These are phyloP conservation scores for Xestia xanthographa DNA, from an alignment of 2,888 invertebrate species.

Conservation along the genomic window DNA sequence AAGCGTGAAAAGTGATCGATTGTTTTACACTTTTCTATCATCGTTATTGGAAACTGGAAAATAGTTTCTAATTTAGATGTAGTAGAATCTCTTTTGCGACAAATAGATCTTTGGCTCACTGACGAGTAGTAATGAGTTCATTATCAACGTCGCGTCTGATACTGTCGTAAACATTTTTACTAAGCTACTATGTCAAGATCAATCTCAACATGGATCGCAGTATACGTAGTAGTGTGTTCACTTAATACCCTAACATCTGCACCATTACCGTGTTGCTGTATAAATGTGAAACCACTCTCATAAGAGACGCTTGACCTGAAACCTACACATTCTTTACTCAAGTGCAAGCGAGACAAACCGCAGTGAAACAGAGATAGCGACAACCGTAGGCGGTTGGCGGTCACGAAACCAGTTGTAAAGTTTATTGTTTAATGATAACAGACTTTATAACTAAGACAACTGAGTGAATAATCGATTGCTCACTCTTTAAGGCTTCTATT, in stretches of 20 bases:
- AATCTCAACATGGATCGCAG: constrained; percentile 4
- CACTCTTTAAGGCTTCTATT: constrained; percentile 68
- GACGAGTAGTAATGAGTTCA: constrained; percentile 3
- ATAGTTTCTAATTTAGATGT: background rate
- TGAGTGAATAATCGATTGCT: constrained; percentile 70
- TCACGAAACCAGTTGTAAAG: constrained; percentile 83
- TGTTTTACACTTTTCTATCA: background rate
- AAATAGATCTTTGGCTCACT: constrained; percentile 3
- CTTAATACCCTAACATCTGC: constrained; percentile 33
- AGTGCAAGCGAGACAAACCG: constrained; percentile 72
- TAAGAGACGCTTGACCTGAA: constrained; percentile 81
- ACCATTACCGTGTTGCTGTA: constrained; percentile 44
- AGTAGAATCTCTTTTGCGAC: background rate
- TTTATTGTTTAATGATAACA: constrained; percentile 68
- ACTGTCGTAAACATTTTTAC: constrained; percentile 20
- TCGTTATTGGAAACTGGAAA: background rate
- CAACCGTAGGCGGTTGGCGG: constrained; percentile 77
- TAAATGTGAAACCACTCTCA: constrained; percentile 62
- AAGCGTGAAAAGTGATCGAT: no score
- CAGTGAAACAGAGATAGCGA: constrained; percentile 65
- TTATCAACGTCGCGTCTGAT: constrained; percentile 13
- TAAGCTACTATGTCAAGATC: constrained; percentile 44
- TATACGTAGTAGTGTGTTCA: background rate
- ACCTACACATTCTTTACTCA: constrained; percentile 75
- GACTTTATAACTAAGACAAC: constrained; percentile 66